phyloP scores from a whole-genome alignment of 2,888 invertebrate species.

The Sarcophaga caerulescens region DNA sequence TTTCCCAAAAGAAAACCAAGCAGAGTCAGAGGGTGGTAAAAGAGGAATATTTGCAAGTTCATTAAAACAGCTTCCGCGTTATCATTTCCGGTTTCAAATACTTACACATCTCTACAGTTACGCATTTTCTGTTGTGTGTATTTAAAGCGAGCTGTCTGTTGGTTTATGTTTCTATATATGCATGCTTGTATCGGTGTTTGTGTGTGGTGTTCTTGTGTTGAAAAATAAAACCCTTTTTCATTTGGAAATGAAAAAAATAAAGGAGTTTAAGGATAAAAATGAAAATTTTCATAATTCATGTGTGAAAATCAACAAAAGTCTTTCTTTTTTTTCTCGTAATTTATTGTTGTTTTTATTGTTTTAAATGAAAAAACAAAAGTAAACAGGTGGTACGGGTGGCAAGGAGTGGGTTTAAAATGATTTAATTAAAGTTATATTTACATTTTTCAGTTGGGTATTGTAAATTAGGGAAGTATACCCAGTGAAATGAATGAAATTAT shows the following conservation, averaged over 20 bases:
- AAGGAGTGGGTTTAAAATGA: slow-evolving; percentile 70
- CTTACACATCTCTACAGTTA: slow-evolving; percentile 1
- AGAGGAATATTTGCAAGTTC: slow-evolving; percentile 74
- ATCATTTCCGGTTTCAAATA: slow-evolving; percentile 74
- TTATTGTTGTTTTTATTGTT: slow-evolving; percentile 13
- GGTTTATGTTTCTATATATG: no score
- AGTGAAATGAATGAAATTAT: neutral
- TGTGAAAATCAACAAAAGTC: slow-evolving; percentile 68
- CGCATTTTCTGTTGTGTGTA: neutral
- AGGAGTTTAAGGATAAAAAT: slow-evolving; percentile 25
- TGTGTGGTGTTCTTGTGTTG: no score
- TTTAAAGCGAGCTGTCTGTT: no score
- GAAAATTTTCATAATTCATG: slow-evolving; percentile 64
- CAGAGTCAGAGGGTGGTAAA: neutral
- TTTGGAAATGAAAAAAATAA: neutral
- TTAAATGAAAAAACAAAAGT: slow-evolving; percentile 74
- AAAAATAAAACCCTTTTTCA: neutral
- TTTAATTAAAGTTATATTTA: slow-evolving; percentile 77
- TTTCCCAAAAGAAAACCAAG: slow-evolving; percentile 23
- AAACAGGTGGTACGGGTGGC: slow-evolving; percentile 73
- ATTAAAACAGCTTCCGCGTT: slow-evolving; percentile 79
- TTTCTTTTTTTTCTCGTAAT: neutral
- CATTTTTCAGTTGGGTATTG: slow-evolving; percentile 71
- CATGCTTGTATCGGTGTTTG: no score
- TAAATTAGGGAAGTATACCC: neutral